Evolutionary conservation across 1,140 invertebrate genomes (phyloP).

Genomic region (Sitodiplosis mosellana): DNA sequence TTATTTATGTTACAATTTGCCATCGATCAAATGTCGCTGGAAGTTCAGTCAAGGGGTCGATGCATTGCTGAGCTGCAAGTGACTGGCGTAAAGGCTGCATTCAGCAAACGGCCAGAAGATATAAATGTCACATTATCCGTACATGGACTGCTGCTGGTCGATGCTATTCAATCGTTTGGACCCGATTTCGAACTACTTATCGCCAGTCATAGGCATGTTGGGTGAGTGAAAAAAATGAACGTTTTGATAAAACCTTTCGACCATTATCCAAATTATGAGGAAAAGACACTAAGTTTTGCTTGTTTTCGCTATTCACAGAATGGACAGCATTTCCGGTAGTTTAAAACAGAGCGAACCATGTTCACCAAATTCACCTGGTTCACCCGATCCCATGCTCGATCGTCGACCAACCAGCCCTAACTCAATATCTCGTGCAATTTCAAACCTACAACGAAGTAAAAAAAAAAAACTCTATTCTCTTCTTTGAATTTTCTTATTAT

Average conservation of each 20-base stretch:
- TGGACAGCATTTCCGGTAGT: conserved; percentile 87
- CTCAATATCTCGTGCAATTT: conserved; percentile 17
- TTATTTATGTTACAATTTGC: conserved; percentile 72
- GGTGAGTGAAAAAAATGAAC: conserved; percentile 32
- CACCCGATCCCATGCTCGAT: conserved; percentile 30
- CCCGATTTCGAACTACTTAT: conserved; percentile 86
- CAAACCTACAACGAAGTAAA: conserved; percentile 18
- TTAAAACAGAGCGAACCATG: conserved; percentile 78
- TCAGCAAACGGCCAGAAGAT: conserved; percentile 50
- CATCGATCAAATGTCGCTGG: conserved; percentile 72
- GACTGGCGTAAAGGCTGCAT: conserved; percentile 60
- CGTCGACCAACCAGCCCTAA: conserved; percentile 25
- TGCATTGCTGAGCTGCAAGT: conserved; percentile 83
- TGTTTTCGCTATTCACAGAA: conserved; percentile 29
- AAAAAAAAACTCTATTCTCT: not conserved
- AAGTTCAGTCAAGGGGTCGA: conserved; percentile 64
- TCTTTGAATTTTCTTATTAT: not conserved
- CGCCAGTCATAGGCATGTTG: conserved; percentile 84
- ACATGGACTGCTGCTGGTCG: conserved; percentile 78
- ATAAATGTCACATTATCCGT: conserved; percentile 65
- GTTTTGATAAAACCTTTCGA: too few species aligned
- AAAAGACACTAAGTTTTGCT: not conserved
- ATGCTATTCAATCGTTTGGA: conserved; percentile 87
- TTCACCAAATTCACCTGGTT: conserved; percentile 61
- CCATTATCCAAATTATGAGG: too few species aligned